phyloP scores from a whole-genome alignment of 2,888 invertebrate genomes.

The Biston stratarius region DNA sequence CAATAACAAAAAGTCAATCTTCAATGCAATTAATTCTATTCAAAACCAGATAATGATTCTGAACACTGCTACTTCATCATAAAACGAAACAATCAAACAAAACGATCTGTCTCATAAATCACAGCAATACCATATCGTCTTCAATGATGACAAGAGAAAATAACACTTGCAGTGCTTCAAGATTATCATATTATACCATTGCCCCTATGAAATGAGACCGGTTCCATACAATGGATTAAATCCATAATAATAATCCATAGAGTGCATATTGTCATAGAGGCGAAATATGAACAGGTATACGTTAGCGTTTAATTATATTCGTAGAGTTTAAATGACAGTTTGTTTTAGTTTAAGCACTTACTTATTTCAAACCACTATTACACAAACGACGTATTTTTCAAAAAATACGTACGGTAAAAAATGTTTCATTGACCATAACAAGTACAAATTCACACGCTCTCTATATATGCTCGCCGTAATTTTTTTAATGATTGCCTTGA shows the following conservation, averaged over 20 bases:
- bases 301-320: neutral
- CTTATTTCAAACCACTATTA: too few species aligned
- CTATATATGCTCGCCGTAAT: too few species aligned
- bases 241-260: neutral
- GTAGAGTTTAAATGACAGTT: neutral
- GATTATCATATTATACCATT: constrained; percentile 30
- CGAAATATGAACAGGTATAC: neutral
- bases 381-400: too few species aligned
- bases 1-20: too few species aligned
- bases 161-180: constrained; percentile 23
- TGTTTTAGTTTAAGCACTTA: too few species aligned
- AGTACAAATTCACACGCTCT: too few species aligned
- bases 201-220: constrained; percentile 33
- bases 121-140: constrained; percentile 28
- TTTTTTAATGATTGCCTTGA: too few species aligned
- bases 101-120: constrained; percentile 9
- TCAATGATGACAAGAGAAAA: constrained; percentile 29
- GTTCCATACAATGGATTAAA: constrained; percentile 46
- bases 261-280: neutral
- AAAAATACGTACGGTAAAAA: too few species aligned
- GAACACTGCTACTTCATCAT: constrained; percentile 2
- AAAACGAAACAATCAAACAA: neutral
- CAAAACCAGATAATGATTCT: neutral
- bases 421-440: too few species aligned
- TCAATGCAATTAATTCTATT: too few species aligned